phyloP scores from a whole-genome alignment of 2,888 invertebrate species.

The Coelogynopora nodosa region DNA sequence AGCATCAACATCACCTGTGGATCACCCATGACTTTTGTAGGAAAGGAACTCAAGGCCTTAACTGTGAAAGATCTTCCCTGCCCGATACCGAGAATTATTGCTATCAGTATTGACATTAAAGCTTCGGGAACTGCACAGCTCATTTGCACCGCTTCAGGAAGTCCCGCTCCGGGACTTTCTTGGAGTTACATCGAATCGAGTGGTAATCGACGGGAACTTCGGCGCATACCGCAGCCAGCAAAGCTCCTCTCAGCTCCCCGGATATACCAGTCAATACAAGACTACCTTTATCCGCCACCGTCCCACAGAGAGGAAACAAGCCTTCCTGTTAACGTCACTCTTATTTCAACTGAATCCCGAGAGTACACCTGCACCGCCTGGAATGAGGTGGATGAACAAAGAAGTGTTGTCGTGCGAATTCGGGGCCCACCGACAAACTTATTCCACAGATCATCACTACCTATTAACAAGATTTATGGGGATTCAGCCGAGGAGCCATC shows the following conservation, averaged over 20 bases:
- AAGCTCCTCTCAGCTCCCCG: not conserved
- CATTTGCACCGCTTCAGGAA: constrained; percentile 2
- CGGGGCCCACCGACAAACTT: not conserved
- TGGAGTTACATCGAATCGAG: constrained; percentile 36
- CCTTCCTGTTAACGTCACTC: not conserved
- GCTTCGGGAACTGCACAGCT: constrained; percentile 18
- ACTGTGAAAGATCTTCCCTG: not conserved
- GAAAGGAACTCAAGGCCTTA: not conserved
- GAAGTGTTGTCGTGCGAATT: not conserved
- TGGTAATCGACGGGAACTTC: not conserved
- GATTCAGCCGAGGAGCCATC: not conserved
- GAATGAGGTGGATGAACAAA: not conserved
- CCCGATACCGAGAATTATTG: not conserved
- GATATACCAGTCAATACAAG: not conserved
- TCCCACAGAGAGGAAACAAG: constrained; percentile 2
- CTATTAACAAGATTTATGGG: not conserved
- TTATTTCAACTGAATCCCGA: not conserved
- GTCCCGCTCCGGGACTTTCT: constrained; percentile 16
- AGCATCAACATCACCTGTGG: constrained; percentile 21
- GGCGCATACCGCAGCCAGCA: not conserved
- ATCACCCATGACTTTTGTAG: not conserved
- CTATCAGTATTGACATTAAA: not conserved
- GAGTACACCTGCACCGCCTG: constrained; percentile 35
- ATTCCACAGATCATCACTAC: not conserved
- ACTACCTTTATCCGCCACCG: not conserved